phyloP scores from a whole-genome alignment of 1,140 invertebrate species.

The Bombyx mandarina region DNA sequence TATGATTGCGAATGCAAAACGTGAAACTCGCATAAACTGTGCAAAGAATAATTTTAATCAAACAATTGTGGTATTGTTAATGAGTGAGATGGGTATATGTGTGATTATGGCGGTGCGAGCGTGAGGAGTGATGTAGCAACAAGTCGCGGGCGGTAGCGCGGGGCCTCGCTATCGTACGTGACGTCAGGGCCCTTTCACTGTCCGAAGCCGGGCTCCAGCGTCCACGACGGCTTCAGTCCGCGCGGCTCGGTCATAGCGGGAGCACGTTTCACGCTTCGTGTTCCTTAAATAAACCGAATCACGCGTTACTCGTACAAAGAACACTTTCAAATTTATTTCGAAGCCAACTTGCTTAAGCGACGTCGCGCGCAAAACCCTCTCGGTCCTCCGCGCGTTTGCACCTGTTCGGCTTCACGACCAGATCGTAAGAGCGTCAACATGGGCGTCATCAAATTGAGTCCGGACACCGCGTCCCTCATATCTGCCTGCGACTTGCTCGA shows the following conservation, averaged over 20 bases:
- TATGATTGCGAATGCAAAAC: background rate
- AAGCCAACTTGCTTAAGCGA: constrained; percentile 12
- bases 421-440: constrained; percentile 24
- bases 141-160: constrained; percentile 36
- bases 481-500: constrained; percentile 63
- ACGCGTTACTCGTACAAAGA: constrained; percentile 42
- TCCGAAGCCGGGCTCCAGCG: constrained; percentile 27
- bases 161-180: constrained; percentile 43
- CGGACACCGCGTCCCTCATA: constrained; percentile 55
- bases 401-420: constrained; percentile 9
- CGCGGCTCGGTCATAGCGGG: constrained; percentile 64
- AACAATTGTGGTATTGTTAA: constrained; percentile 30
- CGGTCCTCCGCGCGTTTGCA: constrained; percentile 38
- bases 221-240: constrained; percentile 41
- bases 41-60: constrained; percentile 36
- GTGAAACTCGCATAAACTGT: constrained; percentile 18
- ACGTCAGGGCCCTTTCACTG: constrained; percentile 68
- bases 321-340: constrained; percentile 20
- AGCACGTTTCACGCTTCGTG: constrained; percentile 53
- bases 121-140: constrained; percentile 51
- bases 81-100: constrained; percentile 26
- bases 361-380: constrained; percentile 43
- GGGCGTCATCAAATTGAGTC: constrained; percentile 63
- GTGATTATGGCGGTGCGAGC: constrained; percentile 11
- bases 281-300: constrained; percentile 42